Evolutionary conservation across 2,113 vertebrate genomes (phyloP).

Genomic region (Dendrocopos noguchii): DNA sequence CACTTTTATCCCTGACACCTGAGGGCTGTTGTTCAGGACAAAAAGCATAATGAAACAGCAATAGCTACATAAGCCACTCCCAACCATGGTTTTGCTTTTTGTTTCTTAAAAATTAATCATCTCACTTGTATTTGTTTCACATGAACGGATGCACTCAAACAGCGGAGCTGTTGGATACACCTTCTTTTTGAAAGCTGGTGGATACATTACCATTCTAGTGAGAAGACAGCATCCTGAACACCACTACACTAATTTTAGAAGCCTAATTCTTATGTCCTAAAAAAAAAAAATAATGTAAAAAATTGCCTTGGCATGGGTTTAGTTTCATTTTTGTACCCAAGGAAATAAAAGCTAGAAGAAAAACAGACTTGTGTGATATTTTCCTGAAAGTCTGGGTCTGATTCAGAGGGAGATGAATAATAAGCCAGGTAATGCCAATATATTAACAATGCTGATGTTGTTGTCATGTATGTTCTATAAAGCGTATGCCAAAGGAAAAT

Average conservation of each 20-base stretch:
- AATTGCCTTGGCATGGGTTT: background rate
- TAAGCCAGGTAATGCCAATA: constrained; percentile 60
- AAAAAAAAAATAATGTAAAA: too few relatives aligned
- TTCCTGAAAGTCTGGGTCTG: constrained; percentile 18
- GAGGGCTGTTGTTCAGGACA: background rate
- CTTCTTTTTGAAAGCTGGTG: background rate
- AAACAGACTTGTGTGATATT: background rate
- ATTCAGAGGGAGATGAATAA: constrained; percentile 44
- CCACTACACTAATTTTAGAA: background rate
- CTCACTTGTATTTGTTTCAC: background rate
- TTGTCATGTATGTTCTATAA: constrained; percentile 48
- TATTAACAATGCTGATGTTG: constrained; percentile 61
- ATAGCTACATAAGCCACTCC: background rate
- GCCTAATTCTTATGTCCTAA: background rate
- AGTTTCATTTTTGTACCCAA: background rate
- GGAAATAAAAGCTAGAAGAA: background rate
- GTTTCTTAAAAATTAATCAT: background rate
- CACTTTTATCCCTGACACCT: background rate
- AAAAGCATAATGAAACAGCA: rapidly evolving
- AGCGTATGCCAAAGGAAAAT: constrained; percentile 55
- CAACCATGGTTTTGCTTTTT: background rate
- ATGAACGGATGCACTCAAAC: background rate
- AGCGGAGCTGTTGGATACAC: background rate
- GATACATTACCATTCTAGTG: background rate
- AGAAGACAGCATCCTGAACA: background rate